phyloP scores from a whole-genome alignment of 2,888 invertebrate genomes.

The Drosophila prostipennis region DNA sequence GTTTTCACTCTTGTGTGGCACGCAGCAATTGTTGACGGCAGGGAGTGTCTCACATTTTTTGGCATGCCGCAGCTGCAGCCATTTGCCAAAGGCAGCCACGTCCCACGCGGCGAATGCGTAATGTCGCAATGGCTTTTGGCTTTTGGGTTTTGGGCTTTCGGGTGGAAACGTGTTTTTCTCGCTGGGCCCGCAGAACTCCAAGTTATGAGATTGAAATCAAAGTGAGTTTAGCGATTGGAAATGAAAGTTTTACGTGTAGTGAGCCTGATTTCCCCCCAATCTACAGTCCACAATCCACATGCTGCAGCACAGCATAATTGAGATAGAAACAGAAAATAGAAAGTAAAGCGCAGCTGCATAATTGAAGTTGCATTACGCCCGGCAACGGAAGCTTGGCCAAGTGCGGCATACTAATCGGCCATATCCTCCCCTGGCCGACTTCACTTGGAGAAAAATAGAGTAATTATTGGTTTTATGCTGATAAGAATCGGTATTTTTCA shows the following conservation, averaged over 20 bases:
- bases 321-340: constrained; percentile 63
- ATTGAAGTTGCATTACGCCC: constrained; percentile 51
- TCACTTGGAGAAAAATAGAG: neutral
- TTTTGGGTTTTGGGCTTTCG: neutral
- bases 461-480: neutral
- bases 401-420: constrained; percentile 40
- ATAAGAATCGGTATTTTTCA: neutral
- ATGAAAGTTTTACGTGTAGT: constrained; percentile 72
- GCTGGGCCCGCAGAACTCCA: constrained; percentile 54
- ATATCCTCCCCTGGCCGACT: constrained; percentile 16
- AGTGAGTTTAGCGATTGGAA: constrained; percentile 67
- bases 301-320: constrained; percentile 57
- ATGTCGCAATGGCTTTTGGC: constrained; percentile 38
- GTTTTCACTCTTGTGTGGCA: constrained; percentile 61
- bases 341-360: constrained; percentile 72
- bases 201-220: constrained; percentile 36
- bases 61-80: constrained; percentile 62
- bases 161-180: constrained; percentile 61
- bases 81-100: constrained; percentile 40
- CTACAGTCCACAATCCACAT: constrained; percentile 33
- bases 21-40: constrained; percentile 33
- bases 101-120: constrained; percentile 74
- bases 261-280: constrained; percentile 15
- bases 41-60: constrained; percentile 57
- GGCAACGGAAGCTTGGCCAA: constrained; percentile 47